These are phyloP conservation scores for Istiophorus platypterus DNA, from an alignment of 2,113 vertebrate species.

Conservation along the genomic window DNA sequence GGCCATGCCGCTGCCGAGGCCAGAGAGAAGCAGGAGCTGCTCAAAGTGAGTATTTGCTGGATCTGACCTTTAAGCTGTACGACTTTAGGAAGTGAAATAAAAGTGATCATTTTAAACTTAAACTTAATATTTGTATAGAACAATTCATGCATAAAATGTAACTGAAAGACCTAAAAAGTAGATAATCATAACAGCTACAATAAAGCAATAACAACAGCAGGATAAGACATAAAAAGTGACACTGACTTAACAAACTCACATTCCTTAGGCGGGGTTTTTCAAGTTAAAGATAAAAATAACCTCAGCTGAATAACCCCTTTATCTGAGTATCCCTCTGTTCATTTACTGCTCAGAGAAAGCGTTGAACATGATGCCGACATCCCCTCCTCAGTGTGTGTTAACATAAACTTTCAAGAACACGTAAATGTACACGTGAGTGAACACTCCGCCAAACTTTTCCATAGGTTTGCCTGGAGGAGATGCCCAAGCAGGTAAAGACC, in stretches of 20 bases:
- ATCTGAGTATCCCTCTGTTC: neutral
- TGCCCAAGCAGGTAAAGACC: slow-evolving; percentile 82
- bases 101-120: no score
- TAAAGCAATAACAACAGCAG: no score
- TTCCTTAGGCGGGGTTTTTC: neutral
- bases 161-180: no score
- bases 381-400: neutral
- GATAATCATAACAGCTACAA: no score
- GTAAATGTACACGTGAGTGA: neutral
- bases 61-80: neutral
- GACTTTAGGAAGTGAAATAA: neutral
- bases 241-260: neutral
- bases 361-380: neutral
- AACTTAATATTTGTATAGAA: no score
- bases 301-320: neutral
- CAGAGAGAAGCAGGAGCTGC: slow-evolving; percentile 84
- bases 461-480: slow-evolving; percentile 88
- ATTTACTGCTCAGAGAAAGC: neutral
- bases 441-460: neutral
- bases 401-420: neutral
- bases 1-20: slow-evolving; percentile 80
- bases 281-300: neutral
- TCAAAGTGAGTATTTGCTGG: slow-evolving; percentile 85
- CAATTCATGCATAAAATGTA: no score
- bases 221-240: neutral